Conservation (phyloP, 2,113 vertebrate genomes). For the Otis tarda region DNA sequence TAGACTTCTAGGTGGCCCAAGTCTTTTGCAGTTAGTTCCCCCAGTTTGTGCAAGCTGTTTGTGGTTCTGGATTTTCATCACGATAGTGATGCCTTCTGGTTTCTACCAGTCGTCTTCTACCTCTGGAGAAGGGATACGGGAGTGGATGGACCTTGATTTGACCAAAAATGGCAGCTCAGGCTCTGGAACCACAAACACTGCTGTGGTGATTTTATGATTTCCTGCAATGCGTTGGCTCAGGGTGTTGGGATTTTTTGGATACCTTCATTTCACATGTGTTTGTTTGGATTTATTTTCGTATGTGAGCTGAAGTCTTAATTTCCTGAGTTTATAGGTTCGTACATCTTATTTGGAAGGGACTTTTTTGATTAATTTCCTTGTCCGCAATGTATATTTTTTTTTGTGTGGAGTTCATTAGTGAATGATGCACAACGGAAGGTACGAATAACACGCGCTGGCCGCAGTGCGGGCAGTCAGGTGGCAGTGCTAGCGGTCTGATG, state of each 20-base stretch:
- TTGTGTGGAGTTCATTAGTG: fast-evolving
- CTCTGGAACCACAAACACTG: background rate
- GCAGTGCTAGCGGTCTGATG: background rate
- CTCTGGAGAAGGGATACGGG: background rate
- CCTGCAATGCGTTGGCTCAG: background rate
- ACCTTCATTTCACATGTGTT: background rate
- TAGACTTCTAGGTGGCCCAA: background rate
- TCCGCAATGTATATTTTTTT: background rate
- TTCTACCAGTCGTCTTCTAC: too few relatives aligned
- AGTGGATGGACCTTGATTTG: background rate
- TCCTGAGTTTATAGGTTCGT: background rate
- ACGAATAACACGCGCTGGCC: background rate
- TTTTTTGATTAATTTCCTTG: background rate
- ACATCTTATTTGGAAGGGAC: background rate
- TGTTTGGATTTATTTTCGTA: background rate
- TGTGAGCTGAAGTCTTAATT: background rate
- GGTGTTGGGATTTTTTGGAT: too few relatives aligned
- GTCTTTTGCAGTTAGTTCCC: background rate
- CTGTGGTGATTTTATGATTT: background rate
- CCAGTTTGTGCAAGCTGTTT: background rate
- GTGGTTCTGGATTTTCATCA: background rate
- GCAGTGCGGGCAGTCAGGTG: background rate
- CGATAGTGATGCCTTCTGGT: background rate
- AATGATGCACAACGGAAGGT: background rate
- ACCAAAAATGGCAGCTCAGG: background rate